Percentiles rank a stretch among this genome's conserved stretches.
These are phyloP conservation scores for Zeus faber DNA, from an alignment of 2,113 vertebrate genomes.

Conservation along the genomic window DNA sequence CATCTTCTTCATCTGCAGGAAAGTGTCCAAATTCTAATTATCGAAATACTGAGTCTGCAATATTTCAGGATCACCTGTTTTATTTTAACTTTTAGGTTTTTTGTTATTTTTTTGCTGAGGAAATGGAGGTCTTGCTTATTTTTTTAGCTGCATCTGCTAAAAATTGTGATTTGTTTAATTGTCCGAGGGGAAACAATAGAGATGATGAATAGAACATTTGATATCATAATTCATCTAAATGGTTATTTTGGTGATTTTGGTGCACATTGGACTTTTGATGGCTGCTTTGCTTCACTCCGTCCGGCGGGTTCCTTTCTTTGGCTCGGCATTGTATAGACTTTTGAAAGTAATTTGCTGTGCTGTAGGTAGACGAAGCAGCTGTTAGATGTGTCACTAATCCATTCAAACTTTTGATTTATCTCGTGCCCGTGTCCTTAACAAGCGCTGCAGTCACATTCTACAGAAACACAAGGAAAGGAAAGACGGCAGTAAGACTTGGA, in stretches of 20 bases:
- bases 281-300: conserved; percentile 22
- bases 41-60: conserved; percentile 25
- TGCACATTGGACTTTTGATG: conserved; percentile 19
- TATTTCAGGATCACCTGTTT: conserved; percentile 41
- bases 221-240: conserved; percentile 7
- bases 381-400: background rate
- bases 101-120: conserved; percentile 18
- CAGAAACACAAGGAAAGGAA: conserved; percentile 22
- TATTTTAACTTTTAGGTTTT: conserved; percentile 34
- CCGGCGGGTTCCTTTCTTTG: conserved; percentile 8
- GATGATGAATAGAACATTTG: too few species aligned
- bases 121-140: conserved; percentile 31
- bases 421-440: conserved; percentile 16
- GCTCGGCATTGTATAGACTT: conserved; percentile 16
- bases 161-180: conserved; percentile 15
- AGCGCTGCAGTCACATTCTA: conserved; percentile 25
- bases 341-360: conserved; percentile 44
- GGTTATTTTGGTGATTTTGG: conserved; percentile 12
- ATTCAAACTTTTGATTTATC: conserved; percentile 12
- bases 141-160: conserved; percentile 8
- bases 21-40: conserved; percentile 54
- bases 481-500: conserved; percentile 26
- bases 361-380: conserved; percentile 3
- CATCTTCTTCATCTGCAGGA: conserved; percentile 44
- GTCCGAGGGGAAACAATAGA: conserved; percentile 8